Evolutionary conservation across 2,888 invertebrate species (phyloP).

Genomic region (Eupelmus urozonus): DNA sequence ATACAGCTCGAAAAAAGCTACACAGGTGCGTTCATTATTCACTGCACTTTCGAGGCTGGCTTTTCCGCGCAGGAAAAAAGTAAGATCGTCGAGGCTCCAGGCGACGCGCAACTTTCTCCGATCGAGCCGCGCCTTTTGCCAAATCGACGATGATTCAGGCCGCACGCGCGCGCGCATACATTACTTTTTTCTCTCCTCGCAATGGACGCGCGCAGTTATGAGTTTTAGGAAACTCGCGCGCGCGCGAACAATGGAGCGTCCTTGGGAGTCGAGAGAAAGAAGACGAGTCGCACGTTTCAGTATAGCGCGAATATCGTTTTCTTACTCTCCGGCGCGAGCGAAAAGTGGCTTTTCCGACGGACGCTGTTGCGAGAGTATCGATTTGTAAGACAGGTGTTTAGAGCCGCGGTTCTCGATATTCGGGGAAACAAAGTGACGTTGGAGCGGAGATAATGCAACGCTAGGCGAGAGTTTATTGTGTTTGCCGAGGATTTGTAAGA

Average conservation of each 20-base stretch:
- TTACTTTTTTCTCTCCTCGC: too few species aligned
- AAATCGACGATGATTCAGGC: background rate
- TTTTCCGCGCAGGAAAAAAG: background rate
- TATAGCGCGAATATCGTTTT: too few species aligned
- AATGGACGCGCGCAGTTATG: constrained; percentile 6
- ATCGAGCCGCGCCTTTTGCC: background rate
- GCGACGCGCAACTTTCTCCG: background rate
- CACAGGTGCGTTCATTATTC: background rate
- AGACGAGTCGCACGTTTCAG: background rate
- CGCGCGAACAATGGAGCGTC: background rate
- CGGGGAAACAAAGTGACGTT: too few species aligned
- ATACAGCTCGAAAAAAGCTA: background rate
- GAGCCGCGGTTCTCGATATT: too few species aligned
- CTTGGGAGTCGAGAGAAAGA: background rate
- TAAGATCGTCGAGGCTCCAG: too few species aligned
- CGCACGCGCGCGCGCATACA: background rate
- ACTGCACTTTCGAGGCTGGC: constrained; percentile 15
- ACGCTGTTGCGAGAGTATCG: too few species aligned
- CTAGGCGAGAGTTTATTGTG: too few species aligned
- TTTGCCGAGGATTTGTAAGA: too few species aligned
- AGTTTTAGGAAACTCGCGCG: constrained; percentile 19
- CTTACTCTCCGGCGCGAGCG: background rate
- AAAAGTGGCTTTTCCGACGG: too few species aligned
- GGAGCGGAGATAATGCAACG: too few species aligned
- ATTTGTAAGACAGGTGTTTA: too few species aligned